phyloP scores from a whole-genome alignment of 2,113 vertebrate genomes.

The Dromaius novaehollandiae region DNA sequence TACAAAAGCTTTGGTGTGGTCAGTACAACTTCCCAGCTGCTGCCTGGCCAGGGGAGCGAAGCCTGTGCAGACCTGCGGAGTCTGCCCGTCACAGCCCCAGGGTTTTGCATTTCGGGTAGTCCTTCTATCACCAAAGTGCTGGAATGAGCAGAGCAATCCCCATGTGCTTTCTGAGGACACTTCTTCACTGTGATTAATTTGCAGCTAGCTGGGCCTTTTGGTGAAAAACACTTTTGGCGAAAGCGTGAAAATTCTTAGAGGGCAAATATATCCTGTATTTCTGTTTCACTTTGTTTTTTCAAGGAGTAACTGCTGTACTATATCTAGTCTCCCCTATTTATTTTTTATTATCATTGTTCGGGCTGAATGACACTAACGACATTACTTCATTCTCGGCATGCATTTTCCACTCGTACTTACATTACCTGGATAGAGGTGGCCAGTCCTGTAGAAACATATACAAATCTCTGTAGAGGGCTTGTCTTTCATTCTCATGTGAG shows the following conservation, averaged over 20 bases:
- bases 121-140: not conserved
- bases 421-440: accelerated
- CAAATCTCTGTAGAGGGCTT: not conserved
- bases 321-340: too few relatives aligned
- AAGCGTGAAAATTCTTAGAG: not conserved
- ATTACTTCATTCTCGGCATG: not conserved
- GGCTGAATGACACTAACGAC: not conserved
- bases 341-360: not conserved
- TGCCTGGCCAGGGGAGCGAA: not conserved
- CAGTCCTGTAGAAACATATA: accelerated
- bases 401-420: accelerated
- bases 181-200: not conserved
- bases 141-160: not conserved
- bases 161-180: too few relatives aligned
- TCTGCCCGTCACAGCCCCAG: not conserved
- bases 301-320: not conserved
- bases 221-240: not conserved
- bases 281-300: not conserved
- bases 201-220: not conserved
- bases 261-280: accelerated
- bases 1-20: not conserved
- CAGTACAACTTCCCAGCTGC: not conserved
- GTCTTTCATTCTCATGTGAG: not conserved
- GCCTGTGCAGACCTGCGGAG: accelerated
- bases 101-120: accelerated